These are phyloP conservation scores for Scomber scombrus DNA, from an alignment of 2,113 vertebrate genomes.

Conservation along the genomic window DNA sequence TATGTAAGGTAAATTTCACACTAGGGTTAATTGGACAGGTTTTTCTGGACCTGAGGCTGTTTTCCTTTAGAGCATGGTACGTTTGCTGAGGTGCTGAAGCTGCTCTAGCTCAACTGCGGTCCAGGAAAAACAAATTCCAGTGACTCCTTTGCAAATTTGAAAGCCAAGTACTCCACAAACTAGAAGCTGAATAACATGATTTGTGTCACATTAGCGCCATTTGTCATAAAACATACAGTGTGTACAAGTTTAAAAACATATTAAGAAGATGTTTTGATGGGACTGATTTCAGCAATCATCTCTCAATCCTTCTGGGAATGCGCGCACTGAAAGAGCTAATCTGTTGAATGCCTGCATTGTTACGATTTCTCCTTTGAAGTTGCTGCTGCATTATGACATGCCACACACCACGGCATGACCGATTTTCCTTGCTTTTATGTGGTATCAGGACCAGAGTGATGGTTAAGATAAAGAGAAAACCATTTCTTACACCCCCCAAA, in stretches of 20 bases:
- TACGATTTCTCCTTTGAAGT: neutral
- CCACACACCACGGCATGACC: neutral
- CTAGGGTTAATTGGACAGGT: constrained; percentile 7
- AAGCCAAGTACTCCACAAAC: neutral
- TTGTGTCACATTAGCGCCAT: neutral
- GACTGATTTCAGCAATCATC: no score
- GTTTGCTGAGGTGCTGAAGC: constrained; percentile 37
- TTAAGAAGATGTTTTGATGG: no score
- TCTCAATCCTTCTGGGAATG: no score
- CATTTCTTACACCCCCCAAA: neutral
- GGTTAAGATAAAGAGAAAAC: neutral
- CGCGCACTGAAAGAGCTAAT: neutral
- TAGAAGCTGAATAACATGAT: neutral
- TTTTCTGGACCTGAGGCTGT: constrained; percentile 9
- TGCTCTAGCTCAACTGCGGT: constrained; percentile 14
- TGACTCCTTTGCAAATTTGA: neutral
- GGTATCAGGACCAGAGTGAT: neutral
- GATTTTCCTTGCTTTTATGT: neutral
- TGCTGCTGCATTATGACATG: neutral
- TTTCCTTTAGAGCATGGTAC: constrained; percentile 1
- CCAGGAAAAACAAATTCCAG: neutral
- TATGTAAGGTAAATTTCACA: constrained; percentile 12
- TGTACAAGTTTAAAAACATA: neutral
- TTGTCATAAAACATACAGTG: neutral
- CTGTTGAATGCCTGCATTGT: neutral